Percentiles rank a stretch among this genome's conserved stretches.
These are phyloP conservation scores for Phrynocephalus vlangalii DNA, from an alignment of 2,797 vertebrate species.

Conservation along the genomic window DNA sequence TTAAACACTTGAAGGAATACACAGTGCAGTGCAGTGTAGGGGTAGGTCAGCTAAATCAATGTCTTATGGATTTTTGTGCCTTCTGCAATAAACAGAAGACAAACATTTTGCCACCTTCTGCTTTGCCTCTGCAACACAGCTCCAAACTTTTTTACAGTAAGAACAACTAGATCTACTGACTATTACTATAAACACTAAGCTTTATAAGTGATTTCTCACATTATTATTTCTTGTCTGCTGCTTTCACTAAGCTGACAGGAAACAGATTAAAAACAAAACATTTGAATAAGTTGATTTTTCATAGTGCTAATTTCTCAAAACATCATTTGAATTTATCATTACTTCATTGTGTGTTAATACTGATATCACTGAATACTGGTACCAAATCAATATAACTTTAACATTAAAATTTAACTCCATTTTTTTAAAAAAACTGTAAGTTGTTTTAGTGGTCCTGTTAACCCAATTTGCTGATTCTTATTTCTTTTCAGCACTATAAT, in stretches of 20 bases:
- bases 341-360: neutral
- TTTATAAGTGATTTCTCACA: neutral
- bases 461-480: neutral
- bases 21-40: neutral
- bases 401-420: neutral
- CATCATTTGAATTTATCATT: neutral
- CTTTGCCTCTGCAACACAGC: too few relatives aligned
- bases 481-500: neutral
- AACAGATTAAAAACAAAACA: neutral
- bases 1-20: too few relatives aligned
- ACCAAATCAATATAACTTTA: neutral
- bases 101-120: neutral
- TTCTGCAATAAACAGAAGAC: neutral
- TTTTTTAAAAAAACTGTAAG: neutral
- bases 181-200: neutral
- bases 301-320: too few relatives aligned
- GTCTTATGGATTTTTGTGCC: neutral
- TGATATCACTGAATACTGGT: neutral
- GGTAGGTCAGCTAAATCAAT: neutral
- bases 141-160: neutral
- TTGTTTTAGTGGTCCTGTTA: neutral
- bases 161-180: neutral
- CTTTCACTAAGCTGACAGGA: neutral
- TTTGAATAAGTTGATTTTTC: neutral
- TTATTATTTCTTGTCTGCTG: neutral